phyloP scores from a whole-genome alignment of 1,140 invertebrate genomes.

The Chlorops oryzae region DNA sequence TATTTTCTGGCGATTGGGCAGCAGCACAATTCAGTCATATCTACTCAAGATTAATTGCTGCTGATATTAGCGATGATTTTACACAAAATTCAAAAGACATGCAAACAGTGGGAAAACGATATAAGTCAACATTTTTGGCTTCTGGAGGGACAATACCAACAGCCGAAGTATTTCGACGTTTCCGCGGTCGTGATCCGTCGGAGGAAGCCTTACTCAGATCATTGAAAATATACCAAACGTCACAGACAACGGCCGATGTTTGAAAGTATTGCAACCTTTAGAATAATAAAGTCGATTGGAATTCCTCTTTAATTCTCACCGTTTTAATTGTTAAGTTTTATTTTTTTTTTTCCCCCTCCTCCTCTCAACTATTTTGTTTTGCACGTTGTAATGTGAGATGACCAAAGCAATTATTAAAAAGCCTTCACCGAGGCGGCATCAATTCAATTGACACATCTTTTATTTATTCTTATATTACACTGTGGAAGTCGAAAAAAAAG shows the following conservation, averaged over 20 bases:
- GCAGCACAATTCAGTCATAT: slow-evolving; percentile 70
- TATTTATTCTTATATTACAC: no score
- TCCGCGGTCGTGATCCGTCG: slow-evolving; percentile 85
- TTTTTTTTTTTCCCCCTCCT: neutral
- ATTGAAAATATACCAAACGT: slow-evolving; percentile 27
- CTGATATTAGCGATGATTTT: slow-evolving; percentile 82
- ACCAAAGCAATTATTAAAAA: no score
- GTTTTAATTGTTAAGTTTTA: slow-evolving; percentile 1
- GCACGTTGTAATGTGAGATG: neutral
- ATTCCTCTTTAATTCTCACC: slow-evolving; percentile 1
- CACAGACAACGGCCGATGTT: slow-evolving; percentile 33
- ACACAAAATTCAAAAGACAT: slow-evolving; percentile 57
- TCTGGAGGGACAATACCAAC: slow-evolving; percentile 72
- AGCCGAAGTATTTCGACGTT: slow-evolving; percentile 79
- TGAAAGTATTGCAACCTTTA: slow-evolving; percentile 4
- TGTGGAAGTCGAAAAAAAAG: no score
- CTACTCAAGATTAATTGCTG: slow-evolving; percentile 83
- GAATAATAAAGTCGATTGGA: neutral
- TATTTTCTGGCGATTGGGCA: slow-evolving; percentile 65
- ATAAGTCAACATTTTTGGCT: slow-evolving; percentile 79
- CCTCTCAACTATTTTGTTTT: neutral
- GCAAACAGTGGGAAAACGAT: slow-evolving; percentile 59
- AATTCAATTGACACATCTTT: no score
- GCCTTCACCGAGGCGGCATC: no score
- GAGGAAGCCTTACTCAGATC: slow-evolving; percentile 69